A percentile compares a stretch with the other conserved stretches of the same genome.
phyloP scores from a whole-genome alignment of 2,797 vertebrate genomes.

The Hozukius guyotensis region DNA sequence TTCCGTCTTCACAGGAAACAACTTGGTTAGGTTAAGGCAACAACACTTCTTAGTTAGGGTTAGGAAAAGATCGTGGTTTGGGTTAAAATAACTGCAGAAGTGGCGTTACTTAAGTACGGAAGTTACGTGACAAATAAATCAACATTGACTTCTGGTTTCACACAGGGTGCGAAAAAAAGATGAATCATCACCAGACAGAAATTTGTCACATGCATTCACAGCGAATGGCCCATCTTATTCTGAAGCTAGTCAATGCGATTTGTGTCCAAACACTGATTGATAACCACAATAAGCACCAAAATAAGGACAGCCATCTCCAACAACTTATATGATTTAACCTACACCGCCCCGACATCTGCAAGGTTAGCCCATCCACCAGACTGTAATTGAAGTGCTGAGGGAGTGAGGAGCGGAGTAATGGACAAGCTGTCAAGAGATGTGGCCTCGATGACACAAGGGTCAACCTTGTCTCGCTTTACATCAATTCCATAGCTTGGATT shows the following conservation, averaged over 20 bases:
- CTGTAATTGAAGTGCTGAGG: conserved; percentile 26
- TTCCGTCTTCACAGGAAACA: too few relatives aligned
- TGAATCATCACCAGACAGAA: not conserved
- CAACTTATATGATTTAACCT: not conserved
- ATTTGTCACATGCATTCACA: not conserved
- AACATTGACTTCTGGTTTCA: too few relatives aligned
- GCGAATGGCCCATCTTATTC: not conserved
- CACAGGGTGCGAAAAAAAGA: not conserved
- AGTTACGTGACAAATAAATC: too few relatives aligned
- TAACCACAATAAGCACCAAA: not conserved
- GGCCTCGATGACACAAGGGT: conserved; percentile 41
- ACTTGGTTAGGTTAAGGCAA: too few relatives aligned
- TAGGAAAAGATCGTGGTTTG: too few relatives aligned
- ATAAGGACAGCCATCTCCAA: not conserved
- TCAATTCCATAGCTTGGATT: conserved; percentile 46
- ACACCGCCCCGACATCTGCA: conserved; percentile 3
- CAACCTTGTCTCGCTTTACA: conserved; percentile 58
- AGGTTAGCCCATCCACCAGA: conserved; percentile 11
- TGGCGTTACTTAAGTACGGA: too few relatives aligned
- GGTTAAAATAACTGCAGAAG: too few relatives aligned
- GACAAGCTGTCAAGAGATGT: conserved; percentile 33
- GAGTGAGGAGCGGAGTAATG: conserved; percentile 13
- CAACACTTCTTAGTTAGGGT: too few relatives aligned
- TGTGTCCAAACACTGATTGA: not conserved
- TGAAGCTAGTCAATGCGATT: not conserved